phyloP scores from a whole-genome alignment of 2,113 vertebrate species.

The Galemys pyrenaicus region DNA sequence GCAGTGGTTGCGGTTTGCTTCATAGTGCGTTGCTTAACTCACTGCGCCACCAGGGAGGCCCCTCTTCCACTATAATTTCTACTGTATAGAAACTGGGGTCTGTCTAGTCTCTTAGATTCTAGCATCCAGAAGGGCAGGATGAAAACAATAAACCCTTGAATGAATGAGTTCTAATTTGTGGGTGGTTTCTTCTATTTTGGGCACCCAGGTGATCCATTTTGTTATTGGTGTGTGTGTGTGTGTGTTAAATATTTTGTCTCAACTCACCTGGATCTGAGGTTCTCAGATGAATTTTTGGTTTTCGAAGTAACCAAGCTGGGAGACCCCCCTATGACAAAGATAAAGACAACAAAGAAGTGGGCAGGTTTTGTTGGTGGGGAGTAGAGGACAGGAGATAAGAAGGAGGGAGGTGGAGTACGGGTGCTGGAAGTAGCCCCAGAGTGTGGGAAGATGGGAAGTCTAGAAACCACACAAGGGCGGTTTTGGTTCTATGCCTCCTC shows the following conservation, averaged over 20 bases:
- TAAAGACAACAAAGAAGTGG: slow-evolving; percentile 5
- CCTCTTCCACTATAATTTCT: neutral
- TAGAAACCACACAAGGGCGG: neutral
- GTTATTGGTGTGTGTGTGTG: neutral
- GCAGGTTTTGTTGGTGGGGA: neutral
- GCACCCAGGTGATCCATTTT: slow-evolving; percentile 5
- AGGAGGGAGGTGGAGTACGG: neutral
- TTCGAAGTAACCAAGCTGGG: slow-evolving; percentile 94
- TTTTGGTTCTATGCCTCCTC: neutral
- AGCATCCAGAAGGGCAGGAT: neutral
- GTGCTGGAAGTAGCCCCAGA: neutral
- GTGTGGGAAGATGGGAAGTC: neutral
- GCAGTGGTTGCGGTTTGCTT: too few species aligned
- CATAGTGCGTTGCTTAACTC: too few species aligned
- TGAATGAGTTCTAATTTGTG: neutral
- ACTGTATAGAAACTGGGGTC: neutral
- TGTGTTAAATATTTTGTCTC: neutral
- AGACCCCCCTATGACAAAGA: slow-evolving; percentile 91
- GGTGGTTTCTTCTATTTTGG: neutral
- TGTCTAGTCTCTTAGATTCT: neutral
- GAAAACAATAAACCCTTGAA: slow-evolving; percentile 4
- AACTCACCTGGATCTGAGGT: slow-evolving; percentile 91
- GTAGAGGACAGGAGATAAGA: neutral
- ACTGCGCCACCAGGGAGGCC: too few species aligned
- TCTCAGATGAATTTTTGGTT: slow-evolving; percentile 91